These are phyloP conservation scores for Ophraella communa DNA, from an alignment of 2,888 invertebrate species.

Conservation along the genomic window DNA sequence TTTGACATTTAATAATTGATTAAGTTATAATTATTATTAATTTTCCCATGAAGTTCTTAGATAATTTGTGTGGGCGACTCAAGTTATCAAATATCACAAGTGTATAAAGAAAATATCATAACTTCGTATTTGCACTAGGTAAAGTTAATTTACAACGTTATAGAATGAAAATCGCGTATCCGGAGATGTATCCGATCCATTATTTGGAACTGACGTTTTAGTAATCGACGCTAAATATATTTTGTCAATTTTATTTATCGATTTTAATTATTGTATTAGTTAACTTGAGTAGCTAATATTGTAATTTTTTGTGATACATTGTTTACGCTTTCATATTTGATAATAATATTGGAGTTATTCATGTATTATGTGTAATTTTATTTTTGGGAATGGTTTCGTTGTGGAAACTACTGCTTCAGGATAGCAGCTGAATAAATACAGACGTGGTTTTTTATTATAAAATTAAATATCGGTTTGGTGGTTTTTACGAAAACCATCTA, in stretches of 20 bases:
- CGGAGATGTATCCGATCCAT: no score
- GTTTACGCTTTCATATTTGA: constrained; percentile 1
- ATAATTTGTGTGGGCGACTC: not conserved
- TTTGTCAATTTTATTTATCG: no score
- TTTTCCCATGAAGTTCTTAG: constrained; percentile 3
- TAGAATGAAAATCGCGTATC: no score
- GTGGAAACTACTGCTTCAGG: not conserved
- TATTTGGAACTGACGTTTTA: no score
- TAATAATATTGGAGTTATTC: not conserved
- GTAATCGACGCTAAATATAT: no score
- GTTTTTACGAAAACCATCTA: not conserved
- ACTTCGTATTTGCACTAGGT: no score
- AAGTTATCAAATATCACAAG: not conserved
- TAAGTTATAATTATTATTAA: not conserved
- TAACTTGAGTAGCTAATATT: not conserved
- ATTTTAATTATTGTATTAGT: not conserved
- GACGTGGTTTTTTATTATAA: not conserved
- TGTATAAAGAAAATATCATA: no score
- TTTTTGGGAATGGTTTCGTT: not conserved
- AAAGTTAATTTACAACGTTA: not conserved
- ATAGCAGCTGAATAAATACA: not conserved
- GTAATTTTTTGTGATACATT: constrained; percentile 6
- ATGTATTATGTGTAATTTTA: not conserved
- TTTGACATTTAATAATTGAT: not conserved
- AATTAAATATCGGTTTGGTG: not conserved